These are phyloP conservation scores for Gryon sp. DNA, from an alignment of 1,140 invertebrate species.

Conservation along the genomic window DNA sequence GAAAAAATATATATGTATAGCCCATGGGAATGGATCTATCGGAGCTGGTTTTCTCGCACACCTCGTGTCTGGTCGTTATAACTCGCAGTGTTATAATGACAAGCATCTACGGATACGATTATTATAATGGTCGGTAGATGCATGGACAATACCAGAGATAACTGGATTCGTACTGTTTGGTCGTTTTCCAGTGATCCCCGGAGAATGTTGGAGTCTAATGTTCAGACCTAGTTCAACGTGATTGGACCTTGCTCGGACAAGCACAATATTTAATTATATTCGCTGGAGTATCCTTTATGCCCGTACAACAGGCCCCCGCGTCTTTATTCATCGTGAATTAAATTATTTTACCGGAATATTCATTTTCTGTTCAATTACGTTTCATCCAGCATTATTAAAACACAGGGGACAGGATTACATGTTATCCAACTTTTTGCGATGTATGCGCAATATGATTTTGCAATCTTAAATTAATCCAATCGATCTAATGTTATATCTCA, in stretches of 20 bases:
- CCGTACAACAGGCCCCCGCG: slow-evolving; percentile 45
- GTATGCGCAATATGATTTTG: too few species aligned
- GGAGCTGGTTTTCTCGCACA: slow-evolving; percentile 53
- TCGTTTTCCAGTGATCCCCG: slow-evolving; percentile 64
- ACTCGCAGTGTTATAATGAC: slow-evolving; percentile 62
- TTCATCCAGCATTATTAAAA: slow-evolving; percentile 52
- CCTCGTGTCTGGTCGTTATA: slow-evolving; percentile 50
- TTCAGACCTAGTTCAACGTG: slow-evolving; percentile 65
- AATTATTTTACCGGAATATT: slow-evolving; percentile 63
- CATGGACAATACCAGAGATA: slow-evolving; percentile 61
- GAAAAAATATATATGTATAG: too few species aligned
- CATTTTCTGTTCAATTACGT: slow-evolving; percentile 60
- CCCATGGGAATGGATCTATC: slow-evolving; percentile 37
- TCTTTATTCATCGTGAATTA: slow-evolving; percentile 46
- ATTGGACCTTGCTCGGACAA: slow-evolving; percentile 66
- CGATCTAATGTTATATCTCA: too few species aligned
- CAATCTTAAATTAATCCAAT: too few species aligned
- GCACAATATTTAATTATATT: slow-evolving; percentile 68
- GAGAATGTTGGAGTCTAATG: slow-evolving; percentile 61
- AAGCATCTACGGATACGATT: slow-evolving; percentile 58
- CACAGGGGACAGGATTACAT: slow-evolving; percentile 42
- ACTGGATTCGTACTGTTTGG: slow-evolving; percentile 65
- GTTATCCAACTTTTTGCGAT: slow-evolving; percentile 41
- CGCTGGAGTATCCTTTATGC: slow-evolving; percentile 57
- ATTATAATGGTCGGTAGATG: slow-evolving; percentile 62